These are phyloP conservation scores for Nilaparvata lugens DNA, from an alignment of 1,140 invertebrate species.

Conservation along the genomic window DNA sequence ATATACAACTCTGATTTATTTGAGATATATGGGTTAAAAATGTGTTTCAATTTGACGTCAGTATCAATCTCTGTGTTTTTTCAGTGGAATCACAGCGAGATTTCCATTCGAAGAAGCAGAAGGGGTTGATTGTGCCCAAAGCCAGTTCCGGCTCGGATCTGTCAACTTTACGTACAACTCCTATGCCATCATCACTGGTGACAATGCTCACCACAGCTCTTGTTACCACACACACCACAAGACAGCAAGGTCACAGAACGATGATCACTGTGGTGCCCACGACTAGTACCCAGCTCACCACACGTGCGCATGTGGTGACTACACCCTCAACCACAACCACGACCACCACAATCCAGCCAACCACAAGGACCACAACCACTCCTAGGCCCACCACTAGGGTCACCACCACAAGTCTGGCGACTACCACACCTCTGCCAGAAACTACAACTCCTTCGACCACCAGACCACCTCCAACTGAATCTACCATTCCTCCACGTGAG, in stretches of 20 bases:
- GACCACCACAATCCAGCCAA: slow-evolving; percentile 27
- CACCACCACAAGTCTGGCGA: slow-evolving; percentile 20
- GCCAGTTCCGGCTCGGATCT: slow-evolving; percentile 8
- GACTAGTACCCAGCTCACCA: neutral
- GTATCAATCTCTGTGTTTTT: slow-evolving; percentile 24
- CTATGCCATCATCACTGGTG: slow-evolving; percentile 3
- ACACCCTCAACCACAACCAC: slow-evolving; percentile 19
- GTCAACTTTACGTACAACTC: neutral
- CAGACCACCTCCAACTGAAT: slow-evolving; percentile 43
- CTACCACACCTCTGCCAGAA: slow-evolving; percentile 28
- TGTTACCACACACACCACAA: neutral
- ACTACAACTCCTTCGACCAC: slow-evolving; percentile 43
- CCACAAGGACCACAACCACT: slow-evolving; percentile 31
- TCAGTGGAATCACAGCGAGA: slow-evolving; percentile 81
- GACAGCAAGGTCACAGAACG: slow-evolving; percentile 3
- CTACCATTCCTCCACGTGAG: slow-evolving; percentile 59
- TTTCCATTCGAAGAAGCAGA: slow-evolving; percentile 60
- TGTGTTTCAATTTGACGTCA: no score
- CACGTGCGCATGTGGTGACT: neutral
- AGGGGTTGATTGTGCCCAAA: slow-evolving; percentile 39
- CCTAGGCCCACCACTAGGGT: slow-evolving; percentile 28
- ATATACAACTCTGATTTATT: no score
- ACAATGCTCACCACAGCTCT: neutral
- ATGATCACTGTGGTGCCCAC: slow-evolving; percentile 19
- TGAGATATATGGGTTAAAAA: no score